Percentiles rank a stretch among this genome's conserved stretches.
These are phyloP conservation scores for Pedetes capensis DNA, from an alignment of 2,113 vertebrate genomes.

Conservation along the genomic window DNA sequence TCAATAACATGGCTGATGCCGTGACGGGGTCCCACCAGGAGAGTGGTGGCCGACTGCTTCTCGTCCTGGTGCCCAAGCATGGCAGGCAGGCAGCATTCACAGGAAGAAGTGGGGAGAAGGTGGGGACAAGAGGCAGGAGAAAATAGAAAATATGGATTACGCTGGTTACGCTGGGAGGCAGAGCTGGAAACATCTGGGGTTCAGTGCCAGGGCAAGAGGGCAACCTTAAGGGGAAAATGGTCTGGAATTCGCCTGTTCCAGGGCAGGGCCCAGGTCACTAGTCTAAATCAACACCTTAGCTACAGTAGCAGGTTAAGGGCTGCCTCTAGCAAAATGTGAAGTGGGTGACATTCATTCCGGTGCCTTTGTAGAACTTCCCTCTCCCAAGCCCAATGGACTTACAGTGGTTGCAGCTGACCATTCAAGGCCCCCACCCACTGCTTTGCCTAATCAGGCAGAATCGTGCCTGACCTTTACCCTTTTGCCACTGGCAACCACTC, in stretches of 20 bases:
- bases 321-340: constrained; percentile 10
- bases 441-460: background rate
- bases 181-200: background rate
- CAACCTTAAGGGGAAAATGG: background rate
- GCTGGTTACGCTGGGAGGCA: background rate
- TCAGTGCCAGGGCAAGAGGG: background rate
- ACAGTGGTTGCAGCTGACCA: background rate
- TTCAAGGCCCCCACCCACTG: background rate
- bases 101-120: background rate
- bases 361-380: background rate
- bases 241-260: background rate
- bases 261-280: background rate
- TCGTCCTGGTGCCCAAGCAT: constrained; percentile 86
- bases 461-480: background rate
- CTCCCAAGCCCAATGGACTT: background rate
- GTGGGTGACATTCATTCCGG: background rate
- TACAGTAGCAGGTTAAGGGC: background rate
- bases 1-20: constrained; percentile 99
- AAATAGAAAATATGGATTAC: background rate
- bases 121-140: background rate
- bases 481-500: background rate
- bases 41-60: constrained; percentile 94
- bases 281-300: background rate
- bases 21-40: constrained; percentile 96
- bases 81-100: background rate